Evolutionary conservation across 1,140 invertebrate species (phyloP), one percentile per base, ranked within the genome.

Genomic region (Diachasmimorpha longicaudata): DNA sequence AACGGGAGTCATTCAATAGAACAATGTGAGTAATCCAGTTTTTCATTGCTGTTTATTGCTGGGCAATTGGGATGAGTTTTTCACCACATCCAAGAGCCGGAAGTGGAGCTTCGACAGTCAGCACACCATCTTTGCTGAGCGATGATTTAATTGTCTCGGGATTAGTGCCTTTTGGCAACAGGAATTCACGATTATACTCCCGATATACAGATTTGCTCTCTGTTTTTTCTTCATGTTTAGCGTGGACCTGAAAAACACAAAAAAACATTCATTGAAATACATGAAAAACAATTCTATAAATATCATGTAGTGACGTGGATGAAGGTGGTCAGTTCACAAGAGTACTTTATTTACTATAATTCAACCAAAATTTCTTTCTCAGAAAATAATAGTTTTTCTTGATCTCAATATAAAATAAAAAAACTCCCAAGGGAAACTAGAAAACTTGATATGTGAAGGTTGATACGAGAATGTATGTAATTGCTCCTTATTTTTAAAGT

Each of bases 181-280:
- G 90, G 90, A 98, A 98, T 91, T 98, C 96, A 77, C 96, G 92
- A 87, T 98, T 98, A 92, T 98, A 98, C 87, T 98, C 96, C 87
- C 96, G 93, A 91, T 97, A 98, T 2, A 98, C 96, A 23, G 95
- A 96, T 90, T 96, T 96, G 81, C 94, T 96, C 86, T 98, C 96
- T 39, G 95, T 93, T 86, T 98, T 98, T 88, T 98, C 96, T 89
- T 98, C 96, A 87, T 98, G 97, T 89, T 98, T 98, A 72, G 96
- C 97, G 85, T 98, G 96, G 16, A 98, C 96, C 96, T 97, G 89
- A 69, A 92, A 90, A 63, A 23, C 1, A 63, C 3, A 63, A 1
- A 25, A 25, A 58, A 58, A 58, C 6, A 58, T 46, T 9, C 2
- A 58, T 6, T 21, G 19, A 21, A 58, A 9, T 4, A 16, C 9